A percentile compares a stretch with the other conserved stretches of the same genome.
Evolutionary conservation across 2,888 invertebrate genomes (phyloP).

Genomic region (Sphaerophoria taeniata): DNA sequence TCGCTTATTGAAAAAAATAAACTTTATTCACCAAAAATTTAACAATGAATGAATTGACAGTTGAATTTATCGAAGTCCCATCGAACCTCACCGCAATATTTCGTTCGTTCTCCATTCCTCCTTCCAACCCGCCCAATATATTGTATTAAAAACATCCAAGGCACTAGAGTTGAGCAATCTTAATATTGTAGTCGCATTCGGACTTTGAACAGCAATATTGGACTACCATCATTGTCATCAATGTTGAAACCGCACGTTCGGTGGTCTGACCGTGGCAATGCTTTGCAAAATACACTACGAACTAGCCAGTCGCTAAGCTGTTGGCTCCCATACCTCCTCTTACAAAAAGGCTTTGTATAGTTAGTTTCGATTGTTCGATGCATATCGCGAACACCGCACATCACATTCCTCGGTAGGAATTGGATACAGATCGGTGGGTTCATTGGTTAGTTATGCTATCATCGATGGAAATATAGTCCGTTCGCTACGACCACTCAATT

Average conservation of each 20-base stretch:
- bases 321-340: too few relatives aligned
- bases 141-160: not conserved
- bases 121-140: too few relatives aligned
- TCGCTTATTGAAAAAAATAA: conserved; percentile 49
- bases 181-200: conserved; percentile 25
- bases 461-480: conserved; percentile 30
- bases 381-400: too few relatives aligned
- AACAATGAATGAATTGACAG: conserved; percentile 70
- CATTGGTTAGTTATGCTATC: conserved; percentile 2
- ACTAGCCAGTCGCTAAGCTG: conserved; percentile 1
- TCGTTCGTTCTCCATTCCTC: too few relatives aligned
- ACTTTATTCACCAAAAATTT: conserved; percentile 56
- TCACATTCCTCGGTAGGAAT: not conserved
- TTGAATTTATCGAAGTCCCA: conserved; percentile 53
- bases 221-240: conserved; percentile 17
- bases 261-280: conserved; percentile 22
- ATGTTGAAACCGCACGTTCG: conserved; percentile 45
- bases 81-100: not conserved
- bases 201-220: conserved; percentile 25
- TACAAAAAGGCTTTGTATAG: conserved; percentile 2
- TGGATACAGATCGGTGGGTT: not conserved
- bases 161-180: conserved; percentile 7
- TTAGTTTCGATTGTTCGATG: too few relatives aligned
- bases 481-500: not conserved
- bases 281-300: conserved; percentile 18